Conservation (phyloP, 2,888 invertebrate species). For the Ypsolopha scabrella region DNA sequence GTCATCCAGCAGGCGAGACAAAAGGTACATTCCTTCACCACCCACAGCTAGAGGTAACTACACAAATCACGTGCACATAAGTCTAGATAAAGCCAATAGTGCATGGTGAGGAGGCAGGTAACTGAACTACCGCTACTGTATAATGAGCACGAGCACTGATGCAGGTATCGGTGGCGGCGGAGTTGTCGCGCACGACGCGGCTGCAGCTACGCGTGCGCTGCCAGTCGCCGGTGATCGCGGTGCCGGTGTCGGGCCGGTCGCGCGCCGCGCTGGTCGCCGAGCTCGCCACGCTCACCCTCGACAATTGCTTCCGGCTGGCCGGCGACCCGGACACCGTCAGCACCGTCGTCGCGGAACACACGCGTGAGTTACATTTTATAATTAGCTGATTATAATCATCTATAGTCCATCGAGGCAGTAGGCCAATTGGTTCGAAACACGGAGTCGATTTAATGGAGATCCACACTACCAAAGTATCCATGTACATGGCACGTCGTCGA, state of each 20-base stretch:
- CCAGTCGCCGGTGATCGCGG: constrained; percentile 82
- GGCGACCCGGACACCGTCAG: constrained; percentile 67
- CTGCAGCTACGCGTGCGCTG: constrained; percentile 66
- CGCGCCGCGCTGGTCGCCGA: constrained; percentile 84
- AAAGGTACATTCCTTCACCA: constrained; percentile 58
- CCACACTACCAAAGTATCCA: too few species aligned
- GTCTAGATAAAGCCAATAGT: too few species aligned
- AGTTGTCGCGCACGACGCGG: constrained; percentile 71
- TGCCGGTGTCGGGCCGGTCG: constrained; percentile 87
- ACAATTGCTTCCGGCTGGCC: constrained; percentile 79
- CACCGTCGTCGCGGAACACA: constrained; percentile 37
- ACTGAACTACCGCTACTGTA: too few species aligned
- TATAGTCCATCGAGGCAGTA: too few species aligned
- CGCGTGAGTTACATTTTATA: constrained; percentile 28
- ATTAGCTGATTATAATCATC: too few species aligned
- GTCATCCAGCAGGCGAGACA: constrained; percentile 79
- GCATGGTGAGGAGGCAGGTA: too few species aligned
- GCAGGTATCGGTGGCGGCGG: constrained; percentile 23
- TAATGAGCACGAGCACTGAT: background rate
- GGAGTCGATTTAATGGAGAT: too few species aligned
- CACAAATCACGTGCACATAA: too few species aligned
- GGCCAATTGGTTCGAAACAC: too few species aligned
- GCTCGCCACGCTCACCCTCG: constrained; percentile 81
- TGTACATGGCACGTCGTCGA: too few species aligned
- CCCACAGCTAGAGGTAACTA: background rate